Conservation (phyloP, 2,113 vertebrate genomes). For the Beaufortia kweichowensis region DNA sequence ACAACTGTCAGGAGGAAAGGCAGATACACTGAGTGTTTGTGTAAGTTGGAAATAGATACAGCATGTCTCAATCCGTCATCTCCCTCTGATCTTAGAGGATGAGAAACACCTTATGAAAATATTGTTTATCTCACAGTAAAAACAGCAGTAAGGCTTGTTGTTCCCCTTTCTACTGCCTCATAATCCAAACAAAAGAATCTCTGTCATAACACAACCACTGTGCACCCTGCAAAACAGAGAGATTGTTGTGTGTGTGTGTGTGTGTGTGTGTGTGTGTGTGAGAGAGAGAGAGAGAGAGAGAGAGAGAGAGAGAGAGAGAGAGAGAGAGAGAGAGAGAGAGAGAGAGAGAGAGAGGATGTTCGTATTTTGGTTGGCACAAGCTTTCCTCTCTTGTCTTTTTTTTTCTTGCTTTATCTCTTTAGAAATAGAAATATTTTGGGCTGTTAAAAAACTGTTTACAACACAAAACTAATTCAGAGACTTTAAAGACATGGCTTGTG, state of each 20-base stretch:
- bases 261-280: too few species aligned
- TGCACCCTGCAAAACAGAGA: conserved; percentile 38
- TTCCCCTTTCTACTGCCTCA: conserved; percentile 50
- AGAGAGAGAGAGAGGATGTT: background rate
- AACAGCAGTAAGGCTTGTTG: conserved; percentile 52
- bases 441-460: conserved; percentile 9
- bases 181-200: conserved; percentile 58
- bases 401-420: conserved; percentile 9
- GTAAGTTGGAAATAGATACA: conserved; percentile 51
- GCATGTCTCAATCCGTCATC: conserved; percentile 48
- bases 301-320: conserved; percentile 28
- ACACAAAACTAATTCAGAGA: background rate
- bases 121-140: conserved; percentile 55
- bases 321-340: conserved; percentile 19
- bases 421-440: background rate
- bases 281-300: conserved; percentile 21
- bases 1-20: conserved; percentile 3
- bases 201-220: conserved; percentile 58
- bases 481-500: background rate
- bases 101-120: conserved; percentile 62
- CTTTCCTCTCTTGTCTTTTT: conserved; percentile 34
- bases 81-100: conserved; percentile 51
- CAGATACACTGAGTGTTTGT: conserved; percentile 44
- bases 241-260: background rate
- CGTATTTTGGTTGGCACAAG: conserved; percentile 39